phyloP scores from a whole-genome alignment of 2,113 vertebrate species.

The Phocoena sinus region DNA sequence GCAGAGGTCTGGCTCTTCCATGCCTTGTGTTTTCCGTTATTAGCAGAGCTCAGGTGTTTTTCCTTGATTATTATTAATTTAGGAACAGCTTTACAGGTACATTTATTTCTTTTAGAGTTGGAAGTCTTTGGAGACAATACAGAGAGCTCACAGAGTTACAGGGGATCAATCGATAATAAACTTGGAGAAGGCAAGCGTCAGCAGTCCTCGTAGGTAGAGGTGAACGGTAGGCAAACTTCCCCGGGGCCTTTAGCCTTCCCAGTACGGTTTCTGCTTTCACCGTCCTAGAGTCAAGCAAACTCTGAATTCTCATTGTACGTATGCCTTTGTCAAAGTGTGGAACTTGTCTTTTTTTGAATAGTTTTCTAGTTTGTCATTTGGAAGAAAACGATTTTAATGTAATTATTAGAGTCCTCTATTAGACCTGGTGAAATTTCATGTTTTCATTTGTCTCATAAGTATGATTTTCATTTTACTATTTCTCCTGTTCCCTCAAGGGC shows the following conservation, averaged over 20 bases:
- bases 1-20: slow-evolving; percentile 51
- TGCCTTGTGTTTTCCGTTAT: not conserved
- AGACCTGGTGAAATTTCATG: not conserved
- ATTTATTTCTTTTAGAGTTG: slow-evolving; percentile 2
- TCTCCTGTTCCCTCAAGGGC: not conserved
- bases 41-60: not conserved
- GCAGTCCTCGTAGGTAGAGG: not conserved
- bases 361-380: not conserved
- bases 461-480: not conserved
- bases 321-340: not conserved
- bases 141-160: slow-evolving; percentile 18
- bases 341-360: not conserved
- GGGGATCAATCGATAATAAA: not conserved
- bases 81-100: not conserved
- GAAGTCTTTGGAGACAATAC: slow-evolving; percentile 24
- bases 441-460: not conserved
- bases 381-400: not conserved
- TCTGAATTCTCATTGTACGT: not conserved
- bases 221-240: slow-evolving; percentile 40
- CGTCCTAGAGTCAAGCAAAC: not conserved
- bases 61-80: not conserved
- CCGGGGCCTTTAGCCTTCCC: not conserved
- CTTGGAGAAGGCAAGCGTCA: not conserved
- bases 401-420: not conserved
- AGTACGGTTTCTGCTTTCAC: not conserved